phyloP scores from a whole-genome alignment of 2,888 invertebrate species.

The Acheta domesticus region DNA sequence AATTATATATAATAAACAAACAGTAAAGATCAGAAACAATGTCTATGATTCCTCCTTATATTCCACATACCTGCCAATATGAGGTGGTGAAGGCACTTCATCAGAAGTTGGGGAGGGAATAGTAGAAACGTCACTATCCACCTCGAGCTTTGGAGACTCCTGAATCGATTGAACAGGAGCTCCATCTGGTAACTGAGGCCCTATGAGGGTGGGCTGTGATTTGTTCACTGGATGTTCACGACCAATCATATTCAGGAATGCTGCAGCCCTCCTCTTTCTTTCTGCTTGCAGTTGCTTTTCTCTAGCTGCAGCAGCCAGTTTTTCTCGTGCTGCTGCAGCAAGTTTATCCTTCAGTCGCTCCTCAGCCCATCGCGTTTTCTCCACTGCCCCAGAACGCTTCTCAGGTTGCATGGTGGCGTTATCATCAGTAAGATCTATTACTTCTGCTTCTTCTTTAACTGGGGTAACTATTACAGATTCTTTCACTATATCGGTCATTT shows the following conservation, averaged over 20 bases:
- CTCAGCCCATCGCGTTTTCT: slow-evolving; percentile 43
- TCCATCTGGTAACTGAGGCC: slow-evolving; percentile 30
- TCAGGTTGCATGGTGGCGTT: not conserved
- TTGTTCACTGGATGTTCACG: slow-evolving; percentile 31
- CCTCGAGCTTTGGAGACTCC: slow-evolving; percentile 37
- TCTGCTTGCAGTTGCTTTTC: slow-evolving; percentile 65
- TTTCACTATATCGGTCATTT: slow-evolving; percentile 23
- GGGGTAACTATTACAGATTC: slow-evolving; percentile 19
- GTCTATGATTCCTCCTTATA: too few relatives aligned
- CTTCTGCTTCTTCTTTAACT: slow-evolving; percentile 45
- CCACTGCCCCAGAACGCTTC: not conserved
- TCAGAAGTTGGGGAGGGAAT: slow-evolving; percentile 44
- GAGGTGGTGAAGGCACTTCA: slow-evolving; percentile 28
- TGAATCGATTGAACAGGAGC: slow-evolving; percentile 29
- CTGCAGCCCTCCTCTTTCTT: slow-evolving; percentile 75
- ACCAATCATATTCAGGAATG: slow-evolving; percentile 64
- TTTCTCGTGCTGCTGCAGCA: slow-evolving; percentile 55
- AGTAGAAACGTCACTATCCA: slow-evolving; percentile 45
- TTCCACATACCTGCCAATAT: slow-evolving; percentile 9
- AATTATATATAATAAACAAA: too few relatives aligned
- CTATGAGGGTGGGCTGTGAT: slow-evolving; percentile 11
- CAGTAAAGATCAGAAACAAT: too few relatives aligned
- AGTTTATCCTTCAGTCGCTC: slow-evolving; percentile 59
- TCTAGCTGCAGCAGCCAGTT: slow-evolving; percentile 55
- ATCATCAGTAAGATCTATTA: slow-evolving; percentile 40